Evolutionary conservation across 2,888 invertebrate genomes (phyloP), one percentile per base, ranked within the genome.

Genomic region (Lasioglossum pauxillum): DNA sequence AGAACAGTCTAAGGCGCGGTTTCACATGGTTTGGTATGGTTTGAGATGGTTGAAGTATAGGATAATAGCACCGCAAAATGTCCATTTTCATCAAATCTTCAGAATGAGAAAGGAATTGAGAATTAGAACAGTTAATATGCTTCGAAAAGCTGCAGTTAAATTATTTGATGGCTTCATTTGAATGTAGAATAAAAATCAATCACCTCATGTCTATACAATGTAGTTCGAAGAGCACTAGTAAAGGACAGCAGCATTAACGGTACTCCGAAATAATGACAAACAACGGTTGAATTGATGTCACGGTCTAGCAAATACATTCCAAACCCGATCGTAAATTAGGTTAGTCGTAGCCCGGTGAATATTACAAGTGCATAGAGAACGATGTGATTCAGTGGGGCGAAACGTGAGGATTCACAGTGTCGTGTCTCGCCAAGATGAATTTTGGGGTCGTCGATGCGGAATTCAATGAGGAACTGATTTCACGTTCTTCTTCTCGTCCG

Each of bases 291-390:
- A 35, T 53, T 35, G 38, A 64, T n/a, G 27, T 53, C 44, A 27
- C 67, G 8, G 53, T 74, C 74, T 16, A 57, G n/a, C 35, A 44
- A 14, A 64, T 23, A 71, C 78, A 64, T 84, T 78, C 75, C 78
- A 46, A 49, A 46, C 5, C 12, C 27, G n/a, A 57, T 49, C 27
- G 14, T 23, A 8, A 57, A 31, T 46, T 23, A 77, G 41, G 27
- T 69, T 60, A 16, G 23, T 60, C 31, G 49, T 31, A 12, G 23
- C 74, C 57, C 57, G 38, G 75, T 80, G 53, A 77, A 76, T 31
- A n/a, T 75, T 49, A 10, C 31, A 35, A 53, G 44, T 53, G 35
- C 31, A 57, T 14, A 49, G 19, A 41, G 44, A 71, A 46, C 31
- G 12, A 53, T 57, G 44, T 16, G 35, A 73, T 19, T 38, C 27